These are phyloP conservation scores for Lasioglossum malachurum DNA, from an alignment of 2,888 invertebrate species.

Conservation along the genomic window DNA sequence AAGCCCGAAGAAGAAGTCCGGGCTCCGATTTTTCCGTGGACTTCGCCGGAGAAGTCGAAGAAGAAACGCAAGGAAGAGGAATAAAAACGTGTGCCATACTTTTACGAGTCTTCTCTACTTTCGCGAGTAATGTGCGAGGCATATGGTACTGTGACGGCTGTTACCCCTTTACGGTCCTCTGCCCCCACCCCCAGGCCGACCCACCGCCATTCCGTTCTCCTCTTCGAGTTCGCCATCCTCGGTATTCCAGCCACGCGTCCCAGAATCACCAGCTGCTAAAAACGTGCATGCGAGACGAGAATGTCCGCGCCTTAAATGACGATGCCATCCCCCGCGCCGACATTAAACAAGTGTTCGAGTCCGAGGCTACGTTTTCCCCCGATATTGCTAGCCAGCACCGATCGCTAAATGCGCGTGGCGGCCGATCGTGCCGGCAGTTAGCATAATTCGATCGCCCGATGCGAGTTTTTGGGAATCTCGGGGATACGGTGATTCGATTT, in stretches of 20 bases:
- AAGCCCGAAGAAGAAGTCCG: conserved; percentile 1
- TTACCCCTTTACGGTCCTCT: conserved; percentile 67
- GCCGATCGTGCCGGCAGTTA: conserved; percentile 33
- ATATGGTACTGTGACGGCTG: conserved; percentile 75
- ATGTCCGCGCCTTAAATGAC: conserved; percentile 24
- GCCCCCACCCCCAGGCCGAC: not conserved
- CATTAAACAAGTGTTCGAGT: conserved; percentile 45
- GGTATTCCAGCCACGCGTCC: conserved; percentile 70
- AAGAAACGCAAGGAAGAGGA: conserved; percentile 38
- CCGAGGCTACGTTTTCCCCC: conserved; percentile 6
- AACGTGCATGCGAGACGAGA: conserved; percentile 70
- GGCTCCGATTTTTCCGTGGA: not conserved
- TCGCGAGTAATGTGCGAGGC: conserved; percentile 71
- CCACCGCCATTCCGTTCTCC: conserved; percentile 14
- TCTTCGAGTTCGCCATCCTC: conserved; percentile 48
- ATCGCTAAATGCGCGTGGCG: conserved; percentile 24
- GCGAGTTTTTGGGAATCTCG: conserved; percentile 34
- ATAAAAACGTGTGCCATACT: conserved; percentile 72
- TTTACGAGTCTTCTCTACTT: conserved; percentile 73
- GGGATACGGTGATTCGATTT: conserved; percentile 29
- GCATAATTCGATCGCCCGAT: conserved; percentile 40
- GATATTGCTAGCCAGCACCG: conserved; percentile 12
- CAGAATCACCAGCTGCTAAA: conserved; percentile 75
- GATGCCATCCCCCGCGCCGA: conserved; percentile 16
- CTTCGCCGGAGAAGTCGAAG: not conserved